Conservation (phyloP, 2,797 vertebrate species). For the Sus cebifrons region DNA sequence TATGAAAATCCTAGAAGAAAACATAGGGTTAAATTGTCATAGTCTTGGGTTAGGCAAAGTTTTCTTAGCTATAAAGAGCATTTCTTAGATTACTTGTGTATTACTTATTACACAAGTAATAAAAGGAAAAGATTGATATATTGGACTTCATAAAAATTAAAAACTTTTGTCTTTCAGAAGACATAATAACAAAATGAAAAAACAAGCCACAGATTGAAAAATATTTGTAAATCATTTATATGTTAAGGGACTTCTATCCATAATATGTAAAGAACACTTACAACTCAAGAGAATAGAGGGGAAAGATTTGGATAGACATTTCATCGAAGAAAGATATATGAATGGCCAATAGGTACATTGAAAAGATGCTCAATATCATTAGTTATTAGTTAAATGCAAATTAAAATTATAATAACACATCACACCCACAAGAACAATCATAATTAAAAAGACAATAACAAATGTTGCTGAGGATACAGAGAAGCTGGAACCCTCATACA, state of each 20-base stretch:
- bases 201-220: not conserved
- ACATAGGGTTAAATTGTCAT: not conserved
- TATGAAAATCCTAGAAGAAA: slow-evolving; percentile 21
- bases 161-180: not conserved
- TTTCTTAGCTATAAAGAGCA: not conserved
- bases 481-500: not conserved
- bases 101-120: not conserved
- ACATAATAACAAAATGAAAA: slow-evolving; percentile 23
- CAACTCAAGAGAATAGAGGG: not conserved
- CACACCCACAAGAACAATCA: not conserved
- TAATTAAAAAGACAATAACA: not conserved
- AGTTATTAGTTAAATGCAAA: slow-evolving; percentile 16
- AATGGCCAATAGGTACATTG: not conserved
- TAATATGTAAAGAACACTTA: not conserved
- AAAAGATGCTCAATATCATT: slow-evolving; percentile 3
- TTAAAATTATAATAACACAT: not conserved
- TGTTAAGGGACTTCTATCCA: not conserved
- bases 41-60: not conserved
- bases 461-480: not conserved
- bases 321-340: not conserved
- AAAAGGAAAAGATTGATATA: not conserved
- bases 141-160: not conserved
- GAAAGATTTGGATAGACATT: not conserved
- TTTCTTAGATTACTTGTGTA: too few species aligned
- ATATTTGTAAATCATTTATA: slow-evolving; percentile 17